Percentiles rank a stretch among this genome's conserved stretches.
phyloP scores from a whole-genome alignment of 2,888 invertebrate genomes.

The Dolichomitus sp. region DNA sequence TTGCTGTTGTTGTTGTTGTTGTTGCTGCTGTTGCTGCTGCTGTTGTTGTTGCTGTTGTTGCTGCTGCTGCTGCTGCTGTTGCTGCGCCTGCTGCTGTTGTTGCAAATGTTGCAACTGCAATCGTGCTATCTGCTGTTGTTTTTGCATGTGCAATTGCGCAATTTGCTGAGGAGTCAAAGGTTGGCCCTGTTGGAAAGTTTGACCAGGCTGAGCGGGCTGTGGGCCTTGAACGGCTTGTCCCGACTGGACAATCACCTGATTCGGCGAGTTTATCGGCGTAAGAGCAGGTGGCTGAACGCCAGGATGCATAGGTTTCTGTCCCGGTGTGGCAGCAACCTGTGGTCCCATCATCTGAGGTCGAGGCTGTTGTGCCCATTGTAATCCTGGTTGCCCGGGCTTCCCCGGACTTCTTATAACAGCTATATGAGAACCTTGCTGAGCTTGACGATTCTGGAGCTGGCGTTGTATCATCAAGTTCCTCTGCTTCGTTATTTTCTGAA shows the following conservation, averaged over 20 bases:
- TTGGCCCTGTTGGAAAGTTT: constrained; percentile 83
- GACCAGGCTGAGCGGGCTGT: constrained; percentile 76
- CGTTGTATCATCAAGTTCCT: constrained; percentile 88
- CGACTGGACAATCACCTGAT: constrained; percentile 76
- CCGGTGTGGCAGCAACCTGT: constrained; percentile 85
- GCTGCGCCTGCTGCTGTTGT: constrained; percentile 87
- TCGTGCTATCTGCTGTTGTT: constrained; percentile 83
- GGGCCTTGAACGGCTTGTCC: constrained; percentile 77
- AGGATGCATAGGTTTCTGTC: constrained; percentile 82
- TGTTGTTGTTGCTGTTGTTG: constrained; percentile 88
- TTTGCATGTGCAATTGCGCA: constrained; percentile 86
- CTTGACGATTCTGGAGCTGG: constrained; percentile 88
- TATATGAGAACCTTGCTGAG: constrained; percentile 89
- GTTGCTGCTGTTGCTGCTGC: constrained; percentile 87
- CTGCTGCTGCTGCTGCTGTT: constrained; percentile 88
- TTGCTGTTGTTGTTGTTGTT: constrained; percentile 68
- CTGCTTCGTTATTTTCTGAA: constrained; percentile 91
- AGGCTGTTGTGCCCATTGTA: constrained; percentile 91
- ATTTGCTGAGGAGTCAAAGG: constrained; percentile 86
- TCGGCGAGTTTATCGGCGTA: constrained; percentile 80
- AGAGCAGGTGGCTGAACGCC: constrained; percentile 83
- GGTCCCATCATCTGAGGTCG: constrained; percentile 88
- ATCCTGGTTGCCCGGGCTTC: constrained; percentile 88
- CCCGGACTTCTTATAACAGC: constrained; percentile 91
- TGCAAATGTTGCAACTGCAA: constrained; percentile 79